These are phyloP conservation scores for Pteromalus puparum DNA, from an alignment of 1,140 invertebrate genomes.

Conservation along the genomic window DNA sequence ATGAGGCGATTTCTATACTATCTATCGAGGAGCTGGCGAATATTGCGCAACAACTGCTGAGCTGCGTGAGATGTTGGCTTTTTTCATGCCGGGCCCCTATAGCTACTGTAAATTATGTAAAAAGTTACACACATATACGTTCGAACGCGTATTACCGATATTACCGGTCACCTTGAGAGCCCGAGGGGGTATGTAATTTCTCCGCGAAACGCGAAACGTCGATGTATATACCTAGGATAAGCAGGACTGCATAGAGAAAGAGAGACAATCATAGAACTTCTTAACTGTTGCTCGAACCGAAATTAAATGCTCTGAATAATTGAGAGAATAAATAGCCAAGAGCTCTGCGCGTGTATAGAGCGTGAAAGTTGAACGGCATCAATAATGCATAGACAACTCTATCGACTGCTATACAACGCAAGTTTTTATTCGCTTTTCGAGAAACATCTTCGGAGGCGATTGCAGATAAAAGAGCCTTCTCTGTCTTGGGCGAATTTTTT, in stretches of 20 bases:
- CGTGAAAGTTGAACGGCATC: not conserved
- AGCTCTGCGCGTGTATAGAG: not conserved
- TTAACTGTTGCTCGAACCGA: not conserved
- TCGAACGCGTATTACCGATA: no score
- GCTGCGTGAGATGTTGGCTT: no score
- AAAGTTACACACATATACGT: no score
- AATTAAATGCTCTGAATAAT: not conserved
- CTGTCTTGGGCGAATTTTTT: no score
- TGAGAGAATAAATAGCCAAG: not conserved
- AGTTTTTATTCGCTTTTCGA: no score
- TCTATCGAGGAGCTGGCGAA: not conserved
- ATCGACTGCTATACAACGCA: no score
- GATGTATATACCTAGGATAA: not conserved
- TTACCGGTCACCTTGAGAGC: no score
- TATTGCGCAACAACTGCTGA: no score
- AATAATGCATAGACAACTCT: not conserved
- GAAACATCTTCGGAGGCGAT: no score
- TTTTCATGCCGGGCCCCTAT: no score
- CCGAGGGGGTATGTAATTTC: not conserved
- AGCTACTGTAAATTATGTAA: no score
- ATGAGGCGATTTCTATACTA: not conserved
- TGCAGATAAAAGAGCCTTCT: no score
- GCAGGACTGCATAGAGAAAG: not conserved
- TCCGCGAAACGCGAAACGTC: not conserved
- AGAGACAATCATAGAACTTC: not conserved